phyloP scores from a whole-genome alignment of 2,113 vertebrate genomes.

The Suncus etruscus region DNA sequence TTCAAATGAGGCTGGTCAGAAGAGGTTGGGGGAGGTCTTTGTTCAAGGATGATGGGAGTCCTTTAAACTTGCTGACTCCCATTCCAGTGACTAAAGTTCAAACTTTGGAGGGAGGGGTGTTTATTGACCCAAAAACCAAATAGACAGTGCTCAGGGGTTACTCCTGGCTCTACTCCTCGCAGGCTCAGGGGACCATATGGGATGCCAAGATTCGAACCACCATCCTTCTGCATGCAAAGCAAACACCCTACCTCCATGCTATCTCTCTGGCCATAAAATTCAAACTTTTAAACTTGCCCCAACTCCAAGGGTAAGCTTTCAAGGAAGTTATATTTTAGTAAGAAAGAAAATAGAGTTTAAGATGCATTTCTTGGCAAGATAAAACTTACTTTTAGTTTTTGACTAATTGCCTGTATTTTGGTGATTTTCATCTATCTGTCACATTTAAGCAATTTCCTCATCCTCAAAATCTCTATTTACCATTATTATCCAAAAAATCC shows the following conservation, averaged over 20 bases:
- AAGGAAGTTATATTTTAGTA: slow-evolving; percentile 15
- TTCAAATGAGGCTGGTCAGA: neutral
- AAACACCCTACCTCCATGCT: too few relatives aligned
- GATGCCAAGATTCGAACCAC: too few relatives aligned
- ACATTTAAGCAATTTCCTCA: slow-evolving; percentile 12
- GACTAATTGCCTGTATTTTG: neutral
- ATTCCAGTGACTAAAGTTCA: neutral
- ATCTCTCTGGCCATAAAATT: neutral
- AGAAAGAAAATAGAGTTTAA: neutral
- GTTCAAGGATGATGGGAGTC: too few relatives aligned
- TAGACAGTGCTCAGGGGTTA: too few relatives aligned
- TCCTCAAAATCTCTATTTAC: neutral
- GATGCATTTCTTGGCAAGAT: neutral
- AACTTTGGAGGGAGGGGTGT: too few relatives aligned
- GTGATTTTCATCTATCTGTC: neutral
- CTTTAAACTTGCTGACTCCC: neutral
- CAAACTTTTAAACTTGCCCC: slow-evolving; percentile 17
- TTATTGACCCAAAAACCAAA: too few relatives aligned
- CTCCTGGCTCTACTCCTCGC: too few relatives aligned
- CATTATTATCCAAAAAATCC: neutral
- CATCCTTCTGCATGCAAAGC: too few relatives aligned
- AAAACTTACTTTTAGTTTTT: slow-evolving; percentile 25
- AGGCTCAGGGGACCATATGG: too few relatives aligned
- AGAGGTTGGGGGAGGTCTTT: neutral
- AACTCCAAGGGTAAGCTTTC: neutral